Evolutionary conservation across 2,888 invertebrate genomes (phyloP).

Genomic region (Hirtodrosophila confusa): DNA sequence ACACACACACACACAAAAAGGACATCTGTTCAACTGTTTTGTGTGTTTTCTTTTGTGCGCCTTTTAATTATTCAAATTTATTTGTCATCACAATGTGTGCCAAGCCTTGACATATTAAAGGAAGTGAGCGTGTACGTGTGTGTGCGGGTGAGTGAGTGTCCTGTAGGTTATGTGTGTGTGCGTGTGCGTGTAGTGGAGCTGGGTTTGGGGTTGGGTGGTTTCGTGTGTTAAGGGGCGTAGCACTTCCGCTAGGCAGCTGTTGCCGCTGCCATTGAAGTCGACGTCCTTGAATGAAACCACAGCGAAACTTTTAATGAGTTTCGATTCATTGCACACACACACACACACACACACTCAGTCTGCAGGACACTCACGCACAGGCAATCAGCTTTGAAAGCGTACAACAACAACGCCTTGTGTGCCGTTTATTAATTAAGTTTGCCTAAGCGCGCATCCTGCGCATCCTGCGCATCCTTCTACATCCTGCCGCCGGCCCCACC

Average conservation of each 20-base stretch:
- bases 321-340: constrained; percentile 74
- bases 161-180: constrained; percentile 13
- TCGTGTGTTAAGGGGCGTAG: constrained; percentile 30
- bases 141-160: constrained; percentile 1
- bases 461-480: not conserved
- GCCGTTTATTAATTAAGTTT: constrained; percentile 75
- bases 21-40: constrained; percentile 58
- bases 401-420: constrained; percentile 32
- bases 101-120: constrained; percentile 36
- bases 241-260: constrained; percentile 51
- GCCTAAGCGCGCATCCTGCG: constrained; percentile 56
- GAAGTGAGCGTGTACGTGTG: constrained; percentile 5
- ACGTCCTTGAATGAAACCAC: constrained; percentile 56
- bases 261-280: constrained; percentile 28
- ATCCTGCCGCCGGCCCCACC: not conserved
- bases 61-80: constrained; percentile 77
- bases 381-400: constrained; percentile 39
- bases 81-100: constrained; percentile 68
- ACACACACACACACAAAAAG: constrained; percentile 50
- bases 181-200: not conserved
- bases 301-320: constrained; percentile 79
- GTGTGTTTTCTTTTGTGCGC: constrained; percentile 52
- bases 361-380: constrained; percentile 38
- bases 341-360: not conserved
- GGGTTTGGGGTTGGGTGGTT: constrained; percentile 2